Evolutionary conservation across 2,888 invertebrate genomes (phyloP), one percentile per base, ranked within the genome.

Genomic region (Cyaniris semiargus): DNA sequence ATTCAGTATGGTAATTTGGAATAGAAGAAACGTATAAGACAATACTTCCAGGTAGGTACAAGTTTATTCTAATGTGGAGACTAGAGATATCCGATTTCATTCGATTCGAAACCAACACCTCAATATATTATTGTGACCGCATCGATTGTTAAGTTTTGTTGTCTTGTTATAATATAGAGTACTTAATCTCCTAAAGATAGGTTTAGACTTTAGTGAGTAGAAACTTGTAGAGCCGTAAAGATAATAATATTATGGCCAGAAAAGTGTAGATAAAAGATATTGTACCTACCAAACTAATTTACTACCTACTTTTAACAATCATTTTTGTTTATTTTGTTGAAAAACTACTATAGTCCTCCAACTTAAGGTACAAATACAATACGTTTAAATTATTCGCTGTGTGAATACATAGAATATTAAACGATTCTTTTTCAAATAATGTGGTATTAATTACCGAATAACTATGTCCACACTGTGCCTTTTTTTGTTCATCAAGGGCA

Each of bases 31-130:
- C 66, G 15, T 27, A 13, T 66, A 66, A 27, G 31, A 66, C 72
- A 38, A 38, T 23, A 72, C 38, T 23, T 10, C 21, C 21, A 60
- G 27, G 66, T 38, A 60, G 27, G 66, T 38, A 72, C 72, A 72
- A 72, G 72, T 38, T 72, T 72, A 72, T 48, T 72, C 38, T 72
- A 44, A 72, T 72, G 72, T n/a, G 13, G 13, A 44, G 15, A 53
- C 48, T 53, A 53, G 4, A 66, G 15, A 18, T 66, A 66, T 31
- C 66, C 66, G 15, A 66, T 66, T 66, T 66, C 66, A 66, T 66
- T 66, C 66, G 66, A 27, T 66, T 27, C 66, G 66, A 66, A 66
- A 27, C 66, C 5, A 15, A 66, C 66, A 66, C 66, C 66, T 66
- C 66, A 66, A 66, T 66, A 66, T 66, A 66, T 66, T 66, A 66